A percentile compares a stretch with the other conserved stretches of the same genome.
These are phyloP conservation scores for Alviniconcha marisindica DNA, from an alignment of 1,140 invertebrate genomes.

Conservation along the genomic window DNA sequence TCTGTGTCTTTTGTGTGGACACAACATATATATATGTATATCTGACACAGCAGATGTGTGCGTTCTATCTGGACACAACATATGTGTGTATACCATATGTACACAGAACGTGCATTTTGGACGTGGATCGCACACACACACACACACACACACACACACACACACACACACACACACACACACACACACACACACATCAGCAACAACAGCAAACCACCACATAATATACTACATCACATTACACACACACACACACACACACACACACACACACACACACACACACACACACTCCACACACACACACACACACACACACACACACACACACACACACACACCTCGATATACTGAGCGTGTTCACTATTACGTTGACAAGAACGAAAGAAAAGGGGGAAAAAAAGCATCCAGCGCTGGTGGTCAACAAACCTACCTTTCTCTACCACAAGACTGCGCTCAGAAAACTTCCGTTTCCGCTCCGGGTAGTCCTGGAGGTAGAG, in stretches of 20 bases:
- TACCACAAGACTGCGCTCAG: slow-evolving; percentile 38
- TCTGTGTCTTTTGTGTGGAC: not conserved
- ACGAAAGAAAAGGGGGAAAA: too few relatives aligned
- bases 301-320: too few relatives aligned
- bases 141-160: slow-evolving; percentile 22
- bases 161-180: slow-evolving; percentile 24
- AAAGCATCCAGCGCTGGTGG: too few relatives aligned
- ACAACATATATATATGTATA: not conserved
- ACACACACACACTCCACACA: not conserved
- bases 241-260: not conserved
- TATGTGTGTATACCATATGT: too few relatives aligned
- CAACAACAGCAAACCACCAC: too few relatives aligned
- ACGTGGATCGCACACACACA: not conserved
- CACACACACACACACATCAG: slow-evolving; percentile 17
- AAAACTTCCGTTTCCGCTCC: slow-evolving; percentile 43
- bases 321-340: too few relatives aligned
- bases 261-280: not conserved
- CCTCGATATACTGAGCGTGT: too few relatives aligned
- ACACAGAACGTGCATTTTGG: too few relatives aligned
- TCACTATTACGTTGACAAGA: too few relatives aligned
- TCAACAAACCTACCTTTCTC: slow-evolving; percentile 33
- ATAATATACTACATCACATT: too few relatives aligned
- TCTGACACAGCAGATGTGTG: too few relatives aligned
- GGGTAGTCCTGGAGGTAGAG: slow-evolving; percentile 55
- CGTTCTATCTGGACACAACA: too few relatives aligned